These are phyloP conservation scores for Drosophila antonietae DNA, from an alignment of 2,888 invertebrate species.

Conservation along the genomic window DNA sequence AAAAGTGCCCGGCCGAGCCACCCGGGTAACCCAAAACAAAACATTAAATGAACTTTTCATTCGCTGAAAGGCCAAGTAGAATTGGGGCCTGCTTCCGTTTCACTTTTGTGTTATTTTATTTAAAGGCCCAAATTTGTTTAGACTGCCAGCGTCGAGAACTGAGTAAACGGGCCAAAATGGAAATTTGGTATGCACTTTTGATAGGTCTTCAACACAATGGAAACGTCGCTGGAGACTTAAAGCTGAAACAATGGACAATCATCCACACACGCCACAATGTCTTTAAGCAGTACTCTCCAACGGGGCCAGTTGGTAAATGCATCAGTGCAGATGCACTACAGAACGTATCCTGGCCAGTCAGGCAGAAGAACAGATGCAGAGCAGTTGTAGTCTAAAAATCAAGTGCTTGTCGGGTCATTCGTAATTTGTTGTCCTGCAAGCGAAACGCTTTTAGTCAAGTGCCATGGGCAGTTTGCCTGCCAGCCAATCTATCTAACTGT, in stretches of 20 bases:
- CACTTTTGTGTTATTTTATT: conserved; percentile 48
- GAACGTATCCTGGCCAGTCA: conserved; percentile 27
- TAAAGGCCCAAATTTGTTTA: conserved; percentile 45
- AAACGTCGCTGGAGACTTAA: conserved; percentile 6
- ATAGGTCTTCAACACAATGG: not conserved
- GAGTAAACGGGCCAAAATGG: conserved; percentile 20
- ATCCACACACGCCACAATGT: conserved; percentile 4
- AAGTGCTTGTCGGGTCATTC: conserved; percentile 46
- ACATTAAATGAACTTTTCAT: conserved; percentile 54
- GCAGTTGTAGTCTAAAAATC: conserved; percentile 54
- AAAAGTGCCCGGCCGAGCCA: conserved; percentile 39
- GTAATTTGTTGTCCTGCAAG: conserved; percentile 48
- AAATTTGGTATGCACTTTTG: conserved; percentile 55
- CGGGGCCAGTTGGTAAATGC: conserved; percentile 6
- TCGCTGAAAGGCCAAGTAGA: conserved; percentile 30
- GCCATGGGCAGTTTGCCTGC: conserved; percentile 22
- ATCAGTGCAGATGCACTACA: conserved; percentile 8
- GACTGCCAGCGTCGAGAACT: conserved; percentile 20
- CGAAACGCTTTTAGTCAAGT: conserved; percentile 42
- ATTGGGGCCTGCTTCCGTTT: conserved; percentile 31
- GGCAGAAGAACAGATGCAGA: conserved; percentile 43
- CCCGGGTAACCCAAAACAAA: conserved; percentile 41
- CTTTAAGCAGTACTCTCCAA: not conserved
- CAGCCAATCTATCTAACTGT: conserved; percentile 62
- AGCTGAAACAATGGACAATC: conserved; percentile 9